Evolutionary conservation across 2,888 invertebrate genomes (phyloP), one percentile per base, ranked within the genome.

Genomic region (Ptilodon capucinus): DNA sequence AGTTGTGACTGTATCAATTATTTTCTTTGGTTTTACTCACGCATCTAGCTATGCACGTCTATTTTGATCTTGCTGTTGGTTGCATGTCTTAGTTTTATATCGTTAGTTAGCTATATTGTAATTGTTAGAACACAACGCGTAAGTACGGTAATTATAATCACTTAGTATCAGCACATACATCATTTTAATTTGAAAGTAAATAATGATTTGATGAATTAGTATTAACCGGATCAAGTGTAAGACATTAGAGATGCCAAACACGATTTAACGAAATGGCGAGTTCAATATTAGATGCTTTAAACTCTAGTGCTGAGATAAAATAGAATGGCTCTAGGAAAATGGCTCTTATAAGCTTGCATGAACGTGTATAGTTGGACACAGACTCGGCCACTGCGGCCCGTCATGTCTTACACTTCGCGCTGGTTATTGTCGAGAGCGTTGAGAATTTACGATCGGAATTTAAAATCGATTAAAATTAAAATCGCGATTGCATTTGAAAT

Each of bases 21-120:
- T 81, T 84, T 86, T 81, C 55, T 85, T 89, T 85, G 79, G 76
- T 88, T 89, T 64, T 79, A 81, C 73, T 86, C 89, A 90, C 91
- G 91, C 91, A 90, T 90, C 84, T 87, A 88, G 90, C 90, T 88
- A 81, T 90, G 91, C 91, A 91, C 90, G 90, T 80, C 66, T 86
- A 77, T 76, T 87, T 88, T 74, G 74, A 86, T 87, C 79, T 89
- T 83, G 90, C 87, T 89, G 81, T 89, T 83, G 76, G 74, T 77
- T 88, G 91, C 91, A 91, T 90, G 91, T 70, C 57, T 81, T 82
- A 86, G 81, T 80, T 78, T 76, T 82, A 84, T 76, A 73, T 74
- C 71, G 70, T 67, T 60, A 70, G 70, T 67, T 74, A 77, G 73
- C 54, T 78, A 71, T 74, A 77, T 73, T 86, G 79, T 90, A 81